Evolutionary conservation across 1,140 invertebrate species (phyloP), one percentile per base, ranked within the genome.

Genomic region (Aphaenogaster ashmeadi): DNA sequence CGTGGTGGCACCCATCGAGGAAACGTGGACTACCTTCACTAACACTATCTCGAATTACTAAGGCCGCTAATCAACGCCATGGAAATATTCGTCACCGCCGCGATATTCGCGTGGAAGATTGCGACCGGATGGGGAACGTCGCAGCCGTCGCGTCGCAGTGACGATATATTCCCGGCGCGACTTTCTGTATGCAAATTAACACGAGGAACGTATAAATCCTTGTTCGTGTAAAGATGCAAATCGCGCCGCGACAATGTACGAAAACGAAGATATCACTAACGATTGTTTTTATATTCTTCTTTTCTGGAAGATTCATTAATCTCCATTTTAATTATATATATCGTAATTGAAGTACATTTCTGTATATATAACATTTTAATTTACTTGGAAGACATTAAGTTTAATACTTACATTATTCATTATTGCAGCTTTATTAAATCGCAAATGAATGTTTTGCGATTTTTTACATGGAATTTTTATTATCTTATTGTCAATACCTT

Each of bases 1-100:
- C 21, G 97, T 97, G 7, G 94, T 98, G 60, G 97, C 98, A n/a
- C 98, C 98, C 11, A 97, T 98, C 62, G 96, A 97, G 88, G 95
- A 96, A 6, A 95, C 96, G 54, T 96, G 94, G 94, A 87, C 80
- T 38, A 90, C 80, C 58, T 91, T 94, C 54, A 93, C 84, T 36
- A 90, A 85, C 69, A 92, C 69, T 47, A 90, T 94, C 56, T 88
- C 91, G 13, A 91, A 84, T 83, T 91, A 91, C 87, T 94, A 87
- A 93, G 88, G 18, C 21, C 47, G 38, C n/a, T 66, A 62, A 78
- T 66, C 21, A 66, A 88, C 47, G 47, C 8, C 36, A n/a, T 18
- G 74, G 52, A 47, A 69, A 69, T 38, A 83, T 86, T 50, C 41
- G 69, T 84, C 67, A 77, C 58, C 60, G 7, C 11, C 36, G 4